Conservation (phyloP, 2,113 vertebrate species). For the Arvicanthis niloticus region DNA sequence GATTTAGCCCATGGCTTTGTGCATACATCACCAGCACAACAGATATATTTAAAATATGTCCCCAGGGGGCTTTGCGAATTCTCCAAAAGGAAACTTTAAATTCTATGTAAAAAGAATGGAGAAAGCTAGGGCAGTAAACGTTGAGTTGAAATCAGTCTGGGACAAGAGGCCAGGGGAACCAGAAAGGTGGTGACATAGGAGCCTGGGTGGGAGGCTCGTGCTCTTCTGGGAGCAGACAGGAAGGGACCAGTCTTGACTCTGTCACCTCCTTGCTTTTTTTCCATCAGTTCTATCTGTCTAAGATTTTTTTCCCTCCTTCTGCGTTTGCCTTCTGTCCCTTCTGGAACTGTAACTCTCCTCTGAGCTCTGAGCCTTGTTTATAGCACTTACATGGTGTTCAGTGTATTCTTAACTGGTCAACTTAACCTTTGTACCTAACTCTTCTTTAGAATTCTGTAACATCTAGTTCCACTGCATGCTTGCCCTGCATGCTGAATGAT, state of each 20-base stretch:
- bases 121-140: neutral
- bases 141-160: neutral
- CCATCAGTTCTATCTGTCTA: neutral
- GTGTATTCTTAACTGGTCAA: no score
- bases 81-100: slow-evolving; percentile 17
- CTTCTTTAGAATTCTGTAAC: neutral
- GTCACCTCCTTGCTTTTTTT: neutral
- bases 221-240: neutral
- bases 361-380: neutral
- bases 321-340: neutral
- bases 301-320: neutral
- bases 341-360: neutral
- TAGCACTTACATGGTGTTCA: neutral
- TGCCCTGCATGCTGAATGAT: neutral
- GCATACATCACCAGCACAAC: neutral
- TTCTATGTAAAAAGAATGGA: neutral
- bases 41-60: neutral
- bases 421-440: neutral
- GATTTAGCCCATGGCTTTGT: neutral
- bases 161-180: neutral
- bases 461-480: neutral
- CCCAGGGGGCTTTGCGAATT: neutral
- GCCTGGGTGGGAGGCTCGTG: neutral
- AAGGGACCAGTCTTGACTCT: neutral
- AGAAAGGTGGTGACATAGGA: neutral